Evolutionary conservation across 1,140 invertebrate species (phyloP).

Genomic region (Laodelphax striatellus): DNA sequence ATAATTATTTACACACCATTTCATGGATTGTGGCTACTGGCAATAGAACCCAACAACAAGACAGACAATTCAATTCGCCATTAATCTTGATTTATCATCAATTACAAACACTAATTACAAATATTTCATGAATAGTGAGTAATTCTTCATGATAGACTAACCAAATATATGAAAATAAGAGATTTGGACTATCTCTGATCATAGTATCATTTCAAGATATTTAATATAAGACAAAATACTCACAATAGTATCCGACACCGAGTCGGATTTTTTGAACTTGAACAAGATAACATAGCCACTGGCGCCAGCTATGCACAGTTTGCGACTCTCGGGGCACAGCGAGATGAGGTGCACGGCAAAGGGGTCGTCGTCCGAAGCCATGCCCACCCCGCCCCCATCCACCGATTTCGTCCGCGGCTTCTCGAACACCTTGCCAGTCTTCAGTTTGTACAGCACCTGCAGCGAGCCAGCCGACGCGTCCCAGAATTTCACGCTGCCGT

Average conservation of each 20-base stretch:
- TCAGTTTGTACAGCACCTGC: slow-evolving; percentile 94
- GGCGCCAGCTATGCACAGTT: slow-evolving; percentile 79
- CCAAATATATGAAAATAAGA: no score
- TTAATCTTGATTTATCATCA: no score
- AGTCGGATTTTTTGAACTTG: slow-evolving; percentile 87
- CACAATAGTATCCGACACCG: slow-evolving; percentile 71
- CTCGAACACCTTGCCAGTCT: slow-evolving; percentile 80
- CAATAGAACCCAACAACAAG: no score
- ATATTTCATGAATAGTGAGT: no score
- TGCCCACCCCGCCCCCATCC: slow-evolving; percentile 25
- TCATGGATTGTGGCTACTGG: no score
- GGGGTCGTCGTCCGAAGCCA: slow-evolving; percentile 66
- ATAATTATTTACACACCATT: no score
- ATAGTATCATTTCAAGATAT: no score
- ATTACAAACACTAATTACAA: no score
- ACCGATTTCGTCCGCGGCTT: slow-evolving; percentile 39
- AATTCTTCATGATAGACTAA: no score
- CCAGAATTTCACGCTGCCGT: slow-evolving; percentile 96
- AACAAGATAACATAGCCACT: slow-evolving; percentile 89
- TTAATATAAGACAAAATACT: no score
- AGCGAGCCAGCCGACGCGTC: slow-evolving; percentile 87
- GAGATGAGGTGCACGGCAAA: slow-evolving; percentile 88
- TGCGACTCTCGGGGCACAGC: slow-evolving; percentile 84
- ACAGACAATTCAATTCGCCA: no score
- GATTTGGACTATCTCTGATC: no score